Evolutionary conservation across 1,140 invertebrate species (phyloP).

Genomic region (Drosophila eugracilis): DNA sequence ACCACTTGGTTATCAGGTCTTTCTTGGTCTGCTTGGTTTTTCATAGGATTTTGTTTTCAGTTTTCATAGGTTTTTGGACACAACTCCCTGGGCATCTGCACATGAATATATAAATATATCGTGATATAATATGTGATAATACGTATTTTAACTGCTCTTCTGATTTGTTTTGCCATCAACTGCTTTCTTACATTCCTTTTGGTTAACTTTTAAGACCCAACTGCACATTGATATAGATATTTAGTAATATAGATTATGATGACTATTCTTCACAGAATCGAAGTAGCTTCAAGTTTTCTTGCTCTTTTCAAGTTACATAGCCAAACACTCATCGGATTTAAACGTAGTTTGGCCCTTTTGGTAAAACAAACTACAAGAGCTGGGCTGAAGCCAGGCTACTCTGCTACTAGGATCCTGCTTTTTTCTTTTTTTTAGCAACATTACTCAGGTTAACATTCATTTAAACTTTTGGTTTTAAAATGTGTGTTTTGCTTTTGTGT

Average conservation of each 20-base stretch:
- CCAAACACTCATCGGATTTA: not conserved
- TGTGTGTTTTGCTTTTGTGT: constrained; percentile 7
- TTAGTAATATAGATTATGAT: constrained; percentile 19
- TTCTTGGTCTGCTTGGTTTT: not conserved
- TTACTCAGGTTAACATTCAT: constrained; percentile 5
- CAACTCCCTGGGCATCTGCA: not conserved
- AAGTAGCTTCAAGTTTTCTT: not conserved
- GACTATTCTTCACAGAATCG: constrained; percentile 5
- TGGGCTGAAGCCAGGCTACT: not conserved
- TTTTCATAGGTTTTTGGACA: not conserved
- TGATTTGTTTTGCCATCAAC: constrained; percentile 2
- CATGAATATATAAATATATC: constrained; percentile 19
- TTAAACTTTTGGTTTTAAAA: constrained; percentile 1
- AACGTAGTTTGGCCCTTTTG: not conserved
- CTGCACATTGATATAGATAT: constrained; percentile 27
- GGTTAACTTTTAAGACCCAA: constrained; percentile 4
- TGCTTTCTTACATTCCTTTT: not conserved
- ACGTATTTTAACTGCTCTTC: constrained; percentile 10
- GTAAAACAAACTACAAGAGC: not conserved
- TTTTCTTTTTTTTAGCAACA: not conserved
- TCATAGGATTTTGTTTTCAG: too few relatives aligned
- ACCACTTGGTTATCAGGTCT: not conserved
- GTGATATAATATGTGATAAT: constrained; percentile 14
- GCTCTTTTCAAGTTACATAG: not conserved
- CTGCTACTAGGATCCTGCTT: not conserved